A percentile compares a stretch with the other conserved stretches of the same genome.
Conservation (phyloP, 2,888 invertebrate species). For the Erebia aethiops region DNA sequence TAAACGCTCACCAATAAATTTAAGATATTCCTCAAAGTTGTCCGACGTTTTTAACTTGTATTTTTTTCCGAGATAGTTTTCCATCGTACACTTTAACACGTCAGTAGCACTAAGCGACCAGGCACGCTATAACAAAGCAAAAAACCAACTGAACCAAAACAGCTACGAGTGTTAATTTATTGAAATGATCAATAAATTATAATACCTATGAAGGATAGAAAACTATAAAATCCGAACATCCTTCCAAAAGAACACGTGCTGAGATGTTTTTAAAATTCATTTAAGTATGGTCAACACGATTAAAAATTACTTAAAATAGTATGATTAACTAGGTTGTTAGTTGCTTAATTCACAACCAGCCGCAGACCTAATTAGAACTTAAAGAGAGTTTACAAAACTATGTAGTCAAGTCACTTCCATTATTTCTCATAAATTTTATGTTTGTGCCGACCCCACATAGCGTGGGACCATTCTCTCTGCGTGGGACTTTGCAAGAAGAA, state of each 20-base stretch:
- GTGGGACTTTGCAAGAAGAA: no score
- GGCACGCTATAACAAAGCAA: constrained; percentile 14
- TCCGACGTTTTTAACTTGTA: constrained; percentile 63
- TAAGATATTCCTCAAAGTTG: constrained; percentile 65
- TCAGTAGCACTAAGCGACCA: constrained; percentile 5
- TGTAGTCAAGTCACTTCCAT: no score
- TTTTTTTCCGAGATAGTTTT: constrained; percentile 53
- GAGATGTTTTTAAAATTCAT: not conserved
- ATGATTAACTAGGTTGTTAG: no score
- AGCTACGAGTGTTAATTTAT: not conserved
- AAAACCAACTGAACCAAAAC: constrained; percentile 4
- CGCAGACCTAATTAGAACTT: no score
- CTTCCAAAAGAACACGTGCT: not conserved
- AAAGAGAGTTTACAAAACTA: no score
- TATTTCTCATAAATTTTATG: no score
- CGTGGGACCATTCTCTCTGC: no score
- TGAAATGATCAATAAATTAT: not conserved
- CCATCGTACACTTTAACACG: constrained; percentile 43
- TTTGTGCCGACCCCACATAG: no score
- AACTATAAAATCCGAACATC: not conserved
- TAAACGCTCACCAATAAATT: constrained; percentile 58
- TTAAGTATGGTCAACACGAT: no score
- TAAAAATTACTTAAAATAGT: no score
- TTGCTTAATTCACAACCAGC: no score
- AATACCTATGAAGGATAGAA: not conserved